These are phyloP conservation scores for Euphonia xanthogaster DNA, from an alignment of 2,797 vertebrate genomes.

Conservation along the genomic window DNA sequence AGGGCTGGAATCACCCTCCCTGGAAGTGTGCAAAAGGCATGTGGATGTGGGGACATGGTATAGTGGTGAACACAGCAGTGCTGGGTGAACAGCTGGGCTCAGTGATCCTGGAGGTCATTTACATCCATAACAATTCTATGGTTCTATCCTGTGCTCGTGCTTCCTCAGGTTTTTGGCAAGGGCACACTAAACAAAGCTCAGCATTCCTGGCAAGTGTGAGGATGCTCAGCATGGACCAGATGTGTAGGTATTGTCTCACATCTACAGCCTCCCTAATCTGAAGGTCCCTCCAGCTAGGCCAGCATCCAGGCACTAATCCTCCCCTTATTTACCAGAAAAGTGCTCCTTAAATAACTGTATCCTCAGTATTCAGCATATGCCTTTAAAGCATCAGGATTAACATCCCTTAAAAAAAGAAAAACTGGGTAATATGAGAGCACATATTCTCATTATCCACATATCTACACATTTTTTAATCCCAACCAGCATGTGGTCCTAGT, in stretches of 20 bases:
- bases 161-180: not conserved
- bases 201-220: not conserved
- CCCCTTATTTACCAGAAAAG: not conserved
- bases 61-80: not conserved
- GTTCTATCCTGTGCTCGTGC: not conserved
- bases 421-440: constrained; percentile 17
- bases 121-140: not conserved
- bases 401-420: constrained; percentile 45
- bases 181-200: not conserved
- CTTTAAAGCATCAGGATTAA: constrained; percentile 31
- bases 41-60: not conserved
- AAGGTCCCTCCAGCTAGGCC: not conserved
- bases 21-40: accelerated
- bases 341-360: constrained; percentile 17
- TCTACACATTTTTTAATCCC: constrained; percentile 46
- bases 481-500: not conserved
- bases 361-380: not conserved
- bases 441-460: constrained; percentile 50
- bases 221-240: not conserved
- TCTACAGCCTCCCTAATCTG: not conserved
- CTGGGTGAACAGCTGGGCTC: not conserved
- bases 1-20: not conserved
- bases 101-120: not conserved
- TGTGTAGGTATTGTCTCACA: not conserved
- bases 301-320: not conserved